Percentiles rank a stretch among this genome's conserved stretches.
Conservation (phyloP, 2,797 vertebrate genomes). For the Halcyon leucocephala region DNA sequence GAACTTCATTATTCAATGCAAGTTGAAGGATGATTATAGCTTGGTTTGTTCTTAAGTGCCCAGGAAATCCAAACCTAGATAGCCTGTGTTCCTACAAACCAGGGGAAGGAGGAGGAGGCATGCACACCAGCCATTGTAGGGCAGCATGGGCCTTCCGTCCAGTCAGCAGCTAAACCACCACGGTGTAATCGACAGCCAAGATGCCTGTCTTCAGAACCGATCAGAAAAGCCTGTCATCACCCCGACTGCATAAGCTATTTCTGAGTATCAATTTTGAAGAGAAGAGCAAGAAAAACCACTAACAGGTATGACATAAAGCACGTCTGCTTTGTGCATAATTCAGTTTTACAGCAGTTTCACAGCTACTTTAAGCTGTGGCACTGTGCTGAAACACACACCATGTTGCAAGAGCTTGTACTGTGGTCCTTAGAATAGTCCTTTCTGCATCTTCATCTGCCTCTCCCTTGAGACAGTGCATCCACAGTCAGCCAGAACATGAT, state of each 20-base stretch:
- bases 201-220: background rate
- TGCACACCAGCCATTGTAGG: background rate
- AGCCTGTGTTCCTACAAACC: background rate
- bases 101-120: background rate
- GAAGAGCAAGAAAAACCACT: background rate
- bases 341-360: background rate
- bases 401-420: background rate
- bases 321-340: background rate
- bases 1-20: background rate
- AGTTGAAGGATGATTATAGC: background rate
- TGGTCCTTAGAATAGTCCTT: background rate
- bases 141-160: background rate
- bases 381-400: background rate
- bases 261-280: background rate
- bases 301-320: fast-evolving
- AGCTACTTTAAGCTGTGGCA: background rate
- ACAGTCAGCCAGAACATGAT: background rate
- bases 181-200: background rate
- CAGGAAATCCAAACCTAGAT: background rate
- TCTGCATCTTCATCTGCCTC: background rate
- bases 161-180: background rate
- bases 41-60: background rate
- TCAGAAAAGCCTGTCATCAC: background rate
- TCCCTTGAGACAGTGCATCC: background rate
- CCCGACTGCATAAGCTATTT: background rate